Evolutionary conservation across 2,888 invertebrate species (phyloP).

Genomic region (Psylliodes chrysocephalus): DNA sequence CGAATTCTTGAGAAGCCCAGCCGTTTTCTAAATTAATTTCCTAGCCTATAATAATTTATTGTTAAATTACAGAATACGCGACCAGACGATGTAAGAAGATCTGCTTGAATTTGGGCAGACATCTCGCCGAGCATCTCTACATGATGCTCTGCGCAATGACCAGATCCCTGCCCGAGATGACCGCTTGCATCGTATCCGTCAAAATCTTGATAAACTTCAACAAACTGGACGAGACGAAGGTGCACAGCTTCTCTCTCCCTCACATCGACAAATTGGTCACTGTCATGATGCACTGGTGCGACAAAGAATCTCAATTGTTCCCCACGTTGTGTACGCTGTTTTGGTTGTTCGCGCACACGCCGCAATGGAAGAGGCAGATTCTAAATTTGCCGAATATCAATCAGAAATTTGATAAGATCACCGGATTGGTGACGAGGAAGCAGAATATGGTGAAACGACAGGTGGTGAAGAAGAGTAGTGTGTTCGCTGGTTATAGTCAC

Average conservation of each 20-base stretch:
- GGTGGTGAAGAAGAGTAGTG: slow-evolving; percentile 41
- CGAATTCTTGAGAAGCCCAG: no score
- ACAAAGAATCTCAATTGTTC: slow-evolving; percentile 73
- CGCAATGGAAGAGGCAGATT: slow-evolving; percentile 63
- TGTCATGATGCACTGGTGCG: slow-evolving; percentile 75
- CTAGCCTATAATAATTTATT: background rate
- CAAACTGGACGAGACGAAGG: slow-evolving; percentile 71
- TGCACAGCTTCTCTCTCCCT: slow-evolving; percentile 71
- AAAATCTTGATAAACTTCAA: slow-evolving; percentile 75
- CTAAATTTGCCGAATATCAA: slow-evolving; percentile 51
- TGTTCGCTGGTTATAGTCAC: slow-evolving; percentile 47
- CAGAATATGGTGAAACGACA: slow-evolving; percentile 55
- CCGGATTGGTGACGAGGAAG: slow-evolving; percentile 53
- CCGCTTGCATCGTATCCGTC: slow-evolving; percentile 67
- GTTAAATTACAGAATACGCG: slow-evolving; percentile 60
- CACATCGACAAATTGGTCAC: slow-evolving; percentile 71
- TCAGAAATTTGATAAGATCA: slow-evolving; percentile 54
- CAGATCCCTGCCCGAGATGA: slow-evolving; percentile 72
- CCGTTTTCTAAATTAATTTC: no score
- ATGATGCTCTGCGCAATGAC: slow-evolving; percentile 62
- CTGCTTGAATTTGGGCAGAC: slow-evolving; percentile 57
- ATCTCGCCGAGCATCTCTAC: slow-evolving; percentile 62
- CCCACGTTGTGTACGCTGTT: slow-evolving; percentile 73
- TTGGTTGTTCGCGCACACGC: slow-evolving; percentile 73
- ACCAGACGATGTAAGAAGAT: slow-evolving; percentile 60